Percentiles rank a stretch among this genome's conserved stretches.
Conservation (phyloP, 2,888 invertebrate species). For the Thymelicus lineola region DNA sequence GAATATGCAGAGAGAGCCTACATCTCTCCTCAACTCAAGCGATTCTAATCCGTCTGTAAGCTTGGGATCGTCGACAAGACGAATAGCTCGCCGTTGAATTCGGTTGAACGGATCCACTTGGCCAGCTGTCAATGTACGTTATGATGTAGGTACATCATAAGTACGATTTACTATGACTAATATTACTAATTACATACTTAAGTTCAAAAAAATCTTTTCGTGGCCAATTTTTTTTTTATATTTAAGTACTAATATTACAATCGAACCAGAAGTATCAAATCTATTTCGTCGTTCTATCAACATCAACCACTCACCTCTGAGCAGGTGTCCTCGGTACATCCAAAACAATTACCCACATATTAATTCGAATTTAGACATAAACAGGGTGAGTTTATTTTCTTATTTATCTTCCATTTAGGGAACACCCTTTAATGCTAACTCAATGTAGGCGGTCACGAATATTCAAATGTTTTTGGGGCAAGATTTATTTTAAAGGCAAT, state of each 20-base stretch:
- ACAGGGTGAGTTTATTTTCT: slow-evolving; percentile 48
- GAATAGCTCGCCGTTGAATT: too few relatives aligned
- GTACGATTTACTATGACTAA: too few relatives aligned
- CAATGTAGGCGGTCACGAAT: slow-evolving; percentile 36
- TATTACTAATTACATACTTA: too few relatives aligned
- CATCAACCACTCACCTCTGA: slow-evolving; percentile 49
- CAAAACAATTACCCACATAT: slow-evolving; percentile 66
- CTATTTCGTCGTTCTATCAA: slow-evolving; percentile 24
- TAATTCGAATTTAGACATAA: slow-evolving; percentile 60
- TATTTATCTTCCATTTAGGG: slow-evolving; percentile 45
- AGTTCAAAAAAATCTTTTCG: slow-evolving; percentile 20
- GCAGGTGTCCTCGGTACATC: slow-evolving; percentile 50
- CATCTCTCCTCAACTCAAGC: too few relatives aligned
- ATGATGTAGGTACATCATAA: too few relatives aligned
- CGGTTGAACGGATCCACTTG: too few relatives aligned
- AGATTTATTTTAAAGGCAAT: slow-evolving; percentile 19
- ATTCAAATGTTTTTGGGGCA: slow-evolving; percentile 13
- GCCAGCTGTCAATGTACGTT: too few relatives aligned
- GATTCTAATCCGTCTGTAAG: too few relatives aligned
- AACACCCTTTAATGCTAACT: slow-evolving; percentile 37
- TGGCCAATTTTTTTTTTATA: too few relatives aligned
- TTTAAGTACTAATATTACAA: too few relatives aligned
- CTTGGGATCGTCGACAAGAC: too few relatives aligned
- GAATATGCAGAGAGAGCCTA: too few relatives aligned
- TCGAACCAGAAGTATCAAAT: slow-evolving; percentile 52